Conservation (phyloP, 2,888 invertebrate species). For the Cantharis nigra region DNA sequence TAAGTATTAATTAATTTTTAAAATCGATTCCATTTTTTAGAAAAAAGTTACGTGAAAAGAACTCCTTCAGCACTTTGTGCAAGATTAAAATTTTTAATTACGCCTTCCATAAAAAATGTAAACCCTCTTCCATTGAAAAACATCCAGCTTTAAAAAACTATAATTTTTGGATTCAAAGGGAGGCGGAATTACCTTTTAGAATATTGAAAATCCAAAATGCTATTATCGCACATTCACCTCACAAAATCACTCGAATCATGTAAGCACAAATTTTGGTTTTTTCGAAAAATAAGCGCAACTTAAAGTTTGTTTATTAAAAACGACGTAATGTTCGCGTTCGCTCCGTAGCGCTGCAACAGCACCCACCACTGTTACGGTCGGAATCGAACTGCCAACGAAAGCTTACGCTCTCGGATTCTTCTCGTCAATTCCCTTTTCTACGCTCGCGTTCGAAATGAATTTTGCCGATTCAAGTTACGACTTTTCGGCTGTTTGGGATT, state of each 20-base stretch:
- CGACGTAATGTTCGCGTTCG: not conserved
- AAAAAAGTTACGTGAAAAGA: conserved; percentile 3
- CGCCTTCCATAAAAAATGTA: conserved; percentile 37
- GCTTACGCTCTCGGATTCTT: not conserved
- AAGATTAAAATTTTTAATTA: conserved; percentile 42
- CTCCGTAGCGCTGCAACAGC: not conserved
- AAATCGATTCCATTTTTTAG: not conserved
- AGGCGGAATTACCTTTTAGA: not conserved
- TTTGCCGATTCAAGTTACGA: not conserved
- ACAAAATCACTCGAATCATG: not conserved
- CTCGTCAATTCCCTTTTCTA: not conserved
- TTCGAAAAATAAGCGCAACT: not conserved
- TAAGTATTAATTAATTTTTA: not conserved
- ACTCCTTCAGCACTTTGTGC: conserved; percentile 27
- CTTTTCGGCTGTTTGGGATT: not conserved
- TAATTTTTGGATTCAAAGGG: not conserved
- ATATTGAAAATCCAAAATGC: not conserved
- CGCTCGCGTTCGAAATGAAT: not conserved
- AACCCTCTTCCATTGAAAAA: not conserved
- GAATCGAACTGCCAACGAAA: conserved; percentile 30
- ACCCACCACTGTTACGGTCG: conserved; percentile 23
- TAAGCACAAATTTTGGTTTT: not conserved
- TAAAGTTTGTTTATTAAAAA: not conserved
- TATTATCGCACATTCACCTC: not conserved
- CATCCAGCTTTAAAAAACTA: not conserved